phyloP scores from a whole-genome alignment of 1,140 invertebrate genomes.

The Zaprionus vittiger region DNA sequence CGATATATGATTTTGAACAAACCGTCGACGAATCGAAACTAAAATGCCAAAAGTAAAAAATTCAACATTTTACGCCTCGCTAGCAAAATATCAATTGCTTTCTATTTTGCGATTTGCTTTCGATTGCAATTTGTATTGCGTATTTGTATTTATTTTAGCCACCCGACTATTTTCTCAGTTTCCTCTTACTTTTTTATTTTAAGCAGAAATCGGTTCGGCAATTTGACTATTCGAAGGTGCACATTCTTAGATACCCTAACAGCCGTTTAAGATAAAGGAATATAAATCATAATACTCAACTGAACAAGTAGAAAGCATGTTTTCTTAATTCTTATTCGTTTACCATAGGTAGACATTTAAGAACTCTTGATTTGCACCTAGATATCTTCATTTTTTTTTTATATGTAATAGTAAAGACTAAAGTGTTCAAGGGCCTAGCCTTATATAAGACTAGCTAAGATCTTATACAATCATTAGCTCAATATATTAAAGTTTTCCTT shows the following conservation, averaged over 20 bases:
- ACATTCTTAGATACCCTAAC: conserved; percentile 15
- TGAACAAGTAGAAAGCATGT: neutral
- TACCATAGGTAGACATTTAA: neutral
- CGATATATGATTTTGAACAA: conserved; percentile 69
- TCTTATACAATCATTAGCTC: no score
- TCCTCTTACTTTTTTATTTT: conserved; percentile 61
- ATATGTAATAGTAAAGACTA: no score
- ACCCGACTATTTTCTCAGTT: conserved; percentile 41
- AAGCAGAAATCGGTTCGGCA: conserved; percentile 30
- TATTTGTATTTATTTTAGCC: conserved; percentile 78
- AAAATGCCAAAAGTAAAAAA: conserved; percentile 65
- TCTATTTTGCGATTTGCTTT: conserved; percentile 75
- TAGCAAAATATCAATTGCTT: conserved; percentile 76
- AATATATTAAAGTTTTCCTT: no score
- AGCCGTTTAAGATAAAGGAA: neutral
- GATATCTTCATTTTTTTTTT: neutral
- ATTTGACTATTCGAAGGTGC: neutral
- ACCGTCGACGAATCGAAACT: conserved; percentile 71
- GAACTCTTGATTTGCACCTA: neutral
- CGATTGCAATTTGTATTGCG: conserved; percentile 63
- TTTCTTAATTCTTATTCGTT: neutral
- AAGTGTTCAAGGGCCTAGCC: no score
- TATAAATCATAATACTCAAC: neutral
- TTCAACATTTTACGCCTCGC: conserved; percentile 57
- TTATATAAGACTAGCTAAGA: no score